phyloP scores from a whole-genome alignment of 1,140 invertebrate species.

The Diuraphis noxia region DNA sequence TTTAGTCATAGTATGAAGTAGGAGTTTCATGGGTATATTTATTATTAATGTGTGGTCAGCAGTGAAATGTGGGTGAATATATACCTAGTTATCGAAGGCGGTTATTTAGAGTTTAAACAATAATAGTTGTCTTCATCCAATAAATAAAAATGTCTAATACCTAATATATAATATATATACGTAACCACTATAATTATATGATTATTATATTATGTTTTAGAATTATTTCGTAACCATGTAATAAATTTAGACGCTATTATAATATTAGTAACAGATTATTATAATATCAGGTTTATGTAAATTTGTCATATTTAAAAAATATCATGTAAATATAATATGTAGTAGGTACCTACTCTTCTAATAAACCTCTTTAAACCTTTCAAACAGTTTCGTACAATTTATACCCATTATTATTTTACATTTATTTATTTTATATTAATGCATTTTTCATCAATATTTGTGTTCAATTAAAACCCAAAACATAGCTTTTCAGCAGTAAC shows the following conservation, averaged over 20 bases:
- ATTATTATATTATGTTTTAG: neutral
- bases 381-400: neutral
- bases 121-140: neutral
- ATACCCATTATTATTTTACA: neutral
- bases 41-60: neutral
- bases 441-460: neutral
- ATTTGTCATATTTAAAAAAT: neutral
- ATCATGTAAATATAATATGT: neutral
- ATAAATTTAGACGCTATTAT: slow-evolving; percentile 1
- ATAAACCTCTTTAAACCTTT: neutral
- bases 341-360: neutral
- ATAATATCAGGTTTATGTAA: slow-evolving; percentile 4
- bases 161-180: neutral
- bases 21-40: neutral
- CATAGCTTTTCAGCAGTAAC: neutral
- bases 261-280: slow-evolving; percentile 1
- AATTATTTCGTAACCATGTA: slow-evolving; percentile 1
- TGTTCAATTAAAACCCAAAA: neutral
- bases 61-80: neutral
- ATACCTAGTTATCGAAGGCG: neutral
- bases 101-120: neutral
- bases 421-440: neutral
- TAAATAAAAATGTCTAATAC: slow-evolving; percentile 1
- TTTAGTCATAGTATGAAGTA: neutral
- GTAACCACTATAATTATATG: slow-evolving; percentile 3